These are phyloP conservation scores for Varanus komodoensis DNA, from an alignment of 2,113 vertebrate species.

Conservation along the genomic window DNA sequence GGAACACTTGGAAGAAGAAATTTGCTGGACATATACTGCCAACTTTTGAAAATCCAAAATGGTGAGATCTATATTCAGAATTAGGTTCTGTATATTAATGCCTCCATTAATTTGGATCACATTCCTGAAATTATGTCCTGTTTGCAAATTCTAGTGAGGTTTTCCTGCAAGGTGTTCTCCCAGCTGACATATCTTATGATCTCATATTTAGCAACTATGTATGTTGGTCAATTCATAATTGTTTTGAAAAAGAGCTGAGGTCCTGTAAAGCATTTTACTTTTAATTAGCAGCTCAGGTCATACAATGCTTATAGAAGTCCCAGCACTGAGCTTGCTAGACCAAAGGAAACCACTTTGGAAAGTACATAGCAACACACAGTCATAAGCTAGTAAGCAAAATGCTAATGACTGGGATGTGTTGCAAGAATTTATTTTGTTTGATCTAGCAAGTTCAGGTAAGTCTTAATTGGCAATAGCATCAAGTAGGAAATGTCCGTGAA, in stretches of 20 bases:
- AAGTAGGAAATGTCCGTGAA: neutral
- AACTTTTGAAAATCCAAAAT: neutral
- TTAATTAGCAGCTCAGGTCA: neutral
- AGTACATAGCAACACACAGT: neutral
- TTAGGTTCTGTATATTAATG: neutral
- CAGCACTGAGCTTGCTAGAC: neutral
- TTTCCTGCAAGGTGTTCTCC: neutral
- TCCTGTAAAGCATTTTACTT: neutral
- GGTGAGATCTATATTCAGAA: neutral
- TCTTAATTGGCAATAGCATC: neutral
- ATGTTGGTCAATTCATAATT: neutral
- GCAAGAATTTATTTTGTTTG: slow-evolving; percentile 1
- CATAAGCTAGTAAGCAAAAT: neutral
- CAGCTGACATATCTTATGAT: neutral
- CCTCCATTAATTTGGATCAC: neutral
- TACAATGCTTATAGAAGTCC: neutral
- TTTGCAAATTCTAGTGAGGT: neutral
- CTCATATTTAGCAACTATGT: neutral
- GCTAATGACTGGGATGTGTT: neutral
- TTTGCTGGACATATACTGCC: neutral
- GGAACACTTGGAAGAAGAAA: neutral
- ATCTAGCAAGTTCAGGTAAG: neutral
- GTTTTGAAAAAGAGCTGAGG: neutral
- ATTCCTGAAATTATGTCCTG: neutral
- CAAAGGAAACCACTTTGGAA: neutral